Percentiles rank a stretch among this genome's conserved stretches.
These are phyloP conservation scores for Uria lomvia DNA, from an alignment of 2,113 vertebrate species.

Conservation along the genomic window DNA sequence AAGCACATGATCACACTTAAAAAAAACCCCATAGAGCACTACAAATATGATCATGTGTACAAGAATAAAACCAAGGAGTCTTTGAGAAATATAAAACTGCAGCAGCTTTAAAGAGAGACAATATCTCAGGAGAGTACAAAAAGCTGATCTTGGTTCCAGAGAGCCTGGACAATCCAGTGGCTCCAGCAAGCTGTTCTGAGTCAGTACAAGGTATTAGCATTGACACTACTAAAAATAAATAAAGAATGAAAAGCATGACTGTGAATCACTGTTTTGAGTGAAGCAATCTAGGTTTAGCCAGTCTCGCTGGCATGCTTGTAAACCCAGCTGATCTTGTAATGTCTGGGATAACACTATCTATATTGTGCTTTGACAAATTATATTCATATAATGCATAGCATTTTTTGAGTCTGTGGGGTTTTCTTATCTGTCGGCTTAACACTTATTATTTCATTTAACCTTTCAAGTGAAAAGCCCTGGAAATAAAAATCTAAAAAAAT, in stretches of 20 bases:
- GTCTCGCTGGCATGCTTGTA: not conserved
- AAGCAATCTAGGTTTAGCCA: not conserved
- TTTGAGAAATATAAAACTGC: not conserved
- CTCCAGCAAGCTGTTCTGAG: constrained; percentile 6
- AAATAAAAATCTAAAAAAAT: constrained; percentile 4
- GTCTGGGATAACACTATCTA: not conserved
- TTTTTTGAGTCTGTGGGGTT: not conserved
- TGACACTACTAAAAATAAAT: constrained; percentile 16
- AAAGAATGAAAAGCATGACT: not conserved
- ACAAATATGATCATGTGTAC: not conserved
- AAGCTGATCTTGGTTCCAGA: not conserved
- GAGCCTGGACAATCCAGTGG: not conserved
- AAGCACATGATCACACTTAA: not conserved
- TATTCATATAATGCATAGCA: not conserved
- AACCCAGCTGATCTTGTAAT: not conserved
- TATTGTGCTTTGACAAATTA: not conserved
- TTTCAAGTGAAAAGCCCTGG: not conserved
- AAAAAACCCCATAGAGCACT: not conserved
- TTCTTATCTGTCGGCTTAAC: not conserved
- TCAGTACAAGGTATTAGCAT: not conserved
- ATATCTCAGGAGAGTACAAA: not conserved
- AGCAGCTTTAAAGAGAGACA: not conserved
- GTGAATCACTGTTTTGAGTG: constrained; percentile 33
- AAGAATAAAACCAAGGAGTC: not conserved
- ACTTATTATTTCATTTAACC: not conserved